Percentiles rank a stretch among this genome's conserved stretches.
Evolutionary conservation across 2,797 vertebrate genomes (phyloP).

Genomic region (Acestrorhynchus altus): DNA sequence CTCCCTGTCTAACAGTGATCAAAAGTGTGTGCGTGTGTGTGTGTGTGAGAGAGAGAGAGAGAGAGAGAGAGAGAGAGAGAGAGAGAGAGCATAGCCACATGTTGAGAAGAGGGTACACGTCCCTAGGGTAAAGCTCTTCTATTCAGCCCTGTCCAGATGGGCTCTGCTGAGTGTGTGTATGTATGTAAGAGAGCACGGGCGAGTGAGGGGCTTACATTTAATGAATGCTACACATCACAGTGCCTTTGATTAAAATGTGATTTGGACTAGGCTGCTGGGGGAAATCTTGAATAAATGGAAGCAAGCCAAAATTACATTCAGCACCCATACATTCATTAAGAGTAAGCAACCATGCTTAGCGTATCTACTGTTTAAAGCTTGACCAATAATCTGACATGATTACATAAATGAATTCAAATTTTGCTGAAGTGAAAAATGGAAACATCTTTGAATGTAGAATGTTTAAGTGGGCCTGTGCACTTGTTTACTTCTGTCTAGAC

Average conservation of each 20-base stretch:
- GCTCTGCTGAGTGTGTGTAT: conserved; percentile 52
- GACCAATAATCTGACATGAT: not conserved
- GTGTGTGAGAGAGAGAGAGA: conserved; percentile 47
- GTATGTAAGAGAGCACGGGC: conserved; percentile 35
- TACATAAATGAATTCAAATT: not conserved
- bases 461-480: not conserved
- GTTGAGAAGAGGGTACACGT: conserved; percentile 60
- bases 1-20: conserved; percentile 54
- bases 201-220: conserved; percentile 70
- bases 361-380: not conserved
- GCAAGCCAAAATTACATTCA: conserved; percentile 10
- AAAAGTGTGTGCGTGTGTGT: conserved; percentile 56
- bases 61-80: conserved; percentile 59
- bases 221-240: conserved; percentile 74
- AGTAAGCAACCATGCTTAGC: not conserved
- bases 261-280: conserved; percentile 34
- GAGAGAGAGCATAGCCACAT: conserved; percentile 74
- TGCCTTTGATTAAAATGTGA: conserved; percentile 54
- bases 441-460: not conserved
- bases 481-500: not conserved
- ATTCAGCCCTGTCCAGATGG: conserved; percentile 81
- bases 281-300: conserved; percentile 16
- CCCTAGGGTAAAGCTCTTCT: conserved; percentile 67
- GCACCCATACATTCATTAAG: not conserved
- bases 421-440: not conserved